Evolutionary conservation across 2,888 invertebrate species (phyloP).

Genomic region (Psococerastis gibbosa): DNA sequence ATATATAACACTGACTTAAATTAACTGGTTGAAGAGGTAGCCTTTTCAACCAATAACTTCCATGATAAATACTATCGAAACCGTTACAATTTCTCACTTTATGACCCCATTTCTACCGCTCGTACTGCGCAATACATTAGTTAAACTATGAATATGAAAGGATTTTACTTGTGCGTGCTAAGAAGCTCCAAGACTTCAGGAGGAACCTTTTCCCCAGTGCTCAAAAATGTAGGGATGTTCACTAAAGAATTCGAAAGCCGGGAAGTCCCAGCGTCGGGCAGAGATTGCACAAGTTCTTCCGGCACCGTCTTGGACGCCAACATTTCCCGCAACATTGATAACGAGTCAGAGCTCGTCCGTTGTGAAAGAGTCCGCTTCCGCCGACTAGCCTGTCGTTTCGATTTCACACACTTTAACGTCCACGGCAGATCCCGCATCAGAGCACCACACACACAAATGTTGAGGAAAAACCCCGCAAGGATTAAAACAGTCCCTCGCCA

Average conservation of each 20-base stretch:
- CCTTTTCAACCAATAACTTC: no score
- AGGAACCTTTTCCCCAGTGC: conserved; percentile 56
- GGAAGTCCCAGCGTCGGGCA: conserved; percentile 23
- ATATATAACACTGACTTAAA: no score
- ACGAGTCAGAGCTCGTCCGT: conserved; percentile 37
- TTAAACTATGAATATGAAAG: no score
- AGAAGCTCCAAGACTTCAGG: conserved; percentile 54
- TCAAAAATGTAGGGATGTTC: conserved; percentile 66
- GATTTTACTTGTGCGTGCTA: conserved; percentile 38
- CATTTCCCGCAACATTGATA: conserved; percentile 21
- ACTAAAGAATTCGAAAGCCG: conserved; percentile 61
- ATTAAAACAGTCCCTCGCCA: conserved; percentile 69
- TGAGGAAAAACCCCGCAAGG: conserved; percentile 58
- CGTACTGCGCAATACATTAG: no score
- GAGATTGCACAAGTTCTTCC: conserved; percentile 27
- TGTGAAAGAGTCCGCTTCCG: conserved; percentile 35
- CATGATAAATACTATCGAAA: no score
- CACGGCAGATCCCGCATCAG: conserved; percentile 60
- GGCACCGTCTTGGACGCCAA: conserved; percentile 15
- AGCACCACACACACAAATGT: conserved; percentile 62
- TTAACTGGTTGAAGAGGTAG: no score
- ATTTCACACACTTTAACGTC: conserved; percentile 30
- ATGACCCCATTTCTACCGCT: no score
- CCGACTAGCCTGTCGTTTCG: conserved; percentile 34
- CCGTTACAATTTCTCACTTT: no score